These are phyloP conservation scores for Heliconius ethilla DNA, from an alignment of 2,888 invertebrate species.

Conservation along the genomic window DNA sequence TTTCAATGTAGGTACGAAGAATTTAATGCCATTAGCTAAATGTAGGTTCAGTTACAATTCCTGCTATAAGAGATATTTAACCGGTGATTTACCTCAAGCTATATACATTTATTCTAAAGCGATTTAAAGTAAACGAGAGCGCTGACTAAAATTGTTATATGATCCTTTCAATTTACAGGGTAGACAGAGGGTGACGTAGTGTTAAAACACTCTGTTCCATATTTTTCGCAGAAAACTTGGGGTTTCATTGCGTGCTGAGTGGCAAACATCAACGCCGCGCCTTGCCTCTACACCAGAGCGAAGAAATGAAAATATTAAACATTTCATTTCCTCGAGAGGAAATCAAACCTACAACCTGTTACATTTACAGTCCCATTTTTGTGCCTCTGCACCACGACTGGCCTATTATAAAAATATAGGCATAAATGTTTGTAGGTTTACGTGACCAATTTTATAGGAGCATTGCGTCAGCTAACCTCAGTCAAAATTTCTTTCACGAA, in stretches of 20 bases:
- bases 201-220: neutral
- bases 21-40: slow-evolving; percentile 4
- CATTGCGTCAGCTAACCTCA: slow-evolving; percentile 57
- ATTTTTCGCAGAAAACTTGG: neutral
- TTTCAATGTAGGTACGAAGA: neutral
- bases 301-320: neutral
- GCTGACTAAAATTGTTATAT: slow-evolving; percentile 13
- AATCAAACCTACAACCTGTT: neutral
- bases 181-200: neutral
- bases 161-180: neutral
- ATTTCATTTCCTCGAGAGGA: neutral
- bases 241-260: neutral
- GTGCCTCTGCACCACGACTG: neutral
- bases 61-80: slow-evolving; percentile 4
- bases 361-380: neutral
- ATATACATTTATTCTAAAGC: slow-evolving; percentile 15
- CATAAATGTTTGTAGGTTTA: slow-evolving; percentile 44
- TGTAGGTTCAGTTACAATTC: neutral
- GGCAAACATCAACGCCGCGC: neutral
- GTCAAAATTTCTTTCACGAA: slow-evolving; percentile 61
- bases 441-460: slow-evolving; percentile 62
- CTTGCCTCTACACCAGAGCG: neutral
- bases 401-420: neutral
- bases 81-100: slow-evolving; percentile 28
- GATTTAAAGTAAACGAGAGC: slow-evolving; percentile 33